Evolutionary conservation across 2,113 vertebrate species (phyloP), one percentile per base, ranked within the genome.

Genomic region (Amia ocellicauda): DNA sequence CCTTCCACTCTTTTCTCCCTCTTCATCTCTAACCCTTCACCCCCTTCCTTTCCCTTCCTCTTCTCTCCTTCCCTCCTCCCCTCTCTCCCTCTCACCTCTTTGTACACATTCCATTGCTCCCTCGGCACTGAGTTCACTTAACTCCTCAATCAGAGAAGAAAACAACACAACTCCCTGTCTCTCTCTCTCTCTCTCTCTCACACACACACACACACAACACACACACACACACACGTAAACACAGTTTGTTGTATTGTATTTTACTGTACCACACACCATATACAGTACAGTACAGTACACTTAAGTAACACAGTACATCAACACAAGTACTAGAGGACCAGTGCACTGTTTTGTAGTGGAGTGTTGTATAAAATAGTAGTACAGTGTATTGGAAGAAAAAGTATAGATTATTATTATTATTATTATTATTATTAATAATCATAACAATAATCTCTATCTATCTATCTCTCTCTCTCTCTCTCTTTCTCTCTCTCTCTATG

Each of bases 201-300:
- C 62, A 16, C 59, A 20, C 58, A 10, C 9, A 63, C 50, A 27
- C 67, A 36, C 66, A 7, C 36, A 29, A n/a, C 63, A 45, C 42
- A 14, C 53, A 16, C 28, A 52, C 65, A 10, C 20, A n/a, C n/a
- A n/a, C n/a, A n/a, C n/a, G n/a, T n/a, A n/a, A n/a, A n/a, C n/a
- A n/a, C n/a, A n/a, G n/a, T n/a, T n/a, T n/a, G n/a, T n/a, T n/a
- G n/a, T n/a, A n/a, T n/a, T n/a, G n/a, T n/a, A n/a, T n/a, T n/a
- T n/a, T n/a, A n/a, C n/a, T n/a, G n/a, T n/a, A n/a, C n/a, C n/a
- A n/a, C n/a, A n/a, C n/a, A n/a, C n/a, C n/a, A n/a, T n/a, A n/a
- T n/a, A n/a, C n/a, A n/a, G n/a, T n/a, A n/a, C n/a, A n/a, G n/a
- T n/a, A n/a, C n/a, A n/a, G n/a, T n/a, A n/a, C n/a, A n/a, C n/a